Conservation (phyloP, 2,888 invertebrate genomes). For the Ornithoptera priamus region DNA sequence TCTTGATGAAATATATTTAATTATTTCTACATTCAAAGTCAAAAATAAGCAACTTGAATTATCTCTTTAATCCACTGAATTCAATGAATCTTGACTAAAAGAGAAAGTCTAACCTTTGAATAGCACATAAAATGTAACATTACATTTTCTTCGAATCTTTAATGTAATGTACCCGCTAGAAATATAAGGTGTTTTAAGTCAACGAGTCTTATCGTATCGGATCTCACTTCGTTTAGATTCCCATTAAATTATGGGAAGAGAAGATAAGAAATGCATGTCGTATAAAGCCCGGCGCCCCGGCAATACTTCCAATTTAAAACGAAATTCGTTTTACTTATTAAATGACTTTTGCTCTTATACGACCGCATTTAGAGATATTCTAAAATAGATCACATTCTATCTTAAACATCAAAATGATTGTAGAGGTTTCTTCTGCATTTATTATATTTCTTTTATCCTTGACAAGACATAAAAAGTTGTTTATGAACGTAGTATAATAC, state of each 20-base stretch:
- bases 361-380: conserved; percentile 30
- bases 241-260: conserved; percentile 71
- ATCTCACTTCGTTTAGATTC: conserved; percentile 76
- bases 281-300: conserved; percentile 58
- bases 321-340: conserved; percentile 56
- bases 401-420: neutral
- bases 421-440: neutral
- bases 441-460: neutral
- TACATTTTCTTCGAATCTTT: conserved; percentile 56
- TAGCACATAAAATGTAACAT: conserved; percentile 56
- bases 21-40: neutral
- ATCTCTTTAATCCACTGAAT: conserved; percentile 22
- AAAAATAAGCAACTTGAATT: neutral
- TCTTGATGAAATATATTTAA: neutral
- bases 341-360: conserved; percentile 62
- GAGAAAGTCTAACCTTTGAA: conserved; percentile 40
- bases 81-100: conserved; percentile 32
- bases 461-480: neutral
- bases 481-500: neutral
- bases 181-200: conserved; percentile 65
- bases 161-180: conserved; percentile 62
- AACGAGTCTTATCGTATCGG: conserved; percentile 72
- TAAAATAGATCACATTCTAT: neutral
- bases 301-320: conserved; percentile 51
- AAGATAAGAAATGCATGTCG: conserved; percentile 67